Conservation (phyloP, 2,113 vertebrate genomes). For the Meriones unguiculatus region DNA sequence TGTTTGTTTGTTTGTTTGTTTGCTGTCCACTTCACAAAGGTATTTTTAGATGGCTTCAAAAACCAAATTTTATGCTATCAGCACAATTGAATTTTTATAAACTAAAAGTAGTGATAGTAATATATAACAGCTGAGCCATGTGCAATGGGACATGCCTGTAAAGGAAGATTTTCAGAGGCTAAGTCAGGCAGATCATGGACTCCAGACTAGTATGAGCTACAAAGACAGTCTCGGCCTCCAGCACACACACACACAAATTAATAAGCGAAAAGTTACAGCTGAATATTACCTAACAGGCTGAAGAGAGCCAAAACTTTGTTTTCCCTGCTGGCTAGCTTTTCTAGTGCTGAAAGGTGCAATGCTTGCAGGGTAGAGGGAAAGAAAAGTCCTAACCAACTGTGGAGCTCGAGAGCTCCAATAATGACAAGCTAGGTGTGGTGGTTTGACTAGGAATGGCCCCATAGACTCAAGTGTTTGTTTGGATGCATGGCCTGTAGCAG, state of each 20-base stretch:
- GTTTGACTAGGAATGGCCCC: too few relatives aligned
- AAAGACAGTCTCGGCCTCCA: background rate
- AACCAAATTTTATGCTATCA: constrained; percentile 75
- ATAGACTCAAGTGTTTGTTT: too few relatives aligned
- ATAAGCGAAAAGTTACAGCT: background rate
- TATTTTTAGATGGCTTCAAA: constrained; percentile 84
- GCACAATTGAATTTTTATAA: constrained; percentile 60
- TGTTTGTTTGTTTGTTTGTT: background rate
- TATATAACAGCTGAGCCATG: background rate
- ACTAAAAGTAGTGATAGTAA: constrained; percentile 39
- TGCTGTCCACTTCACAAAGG: constrained; percentile 85
- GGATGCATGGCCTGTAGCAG: too few relatives aligned
- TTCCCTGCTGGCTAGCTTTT: background rate
- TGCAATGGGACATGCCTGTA: background rate
- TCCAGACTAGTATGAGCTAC: background rate
- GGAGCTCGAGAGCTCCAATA: background rate
- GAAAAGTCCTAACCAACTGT: background rate
- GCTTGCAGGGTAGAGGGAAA: background rate
- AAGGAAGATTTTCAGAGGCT: background rate
- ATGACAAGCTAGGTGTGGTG: background rate
- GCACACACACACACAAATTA: background rate
- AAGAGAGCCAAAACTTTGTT: background rate
- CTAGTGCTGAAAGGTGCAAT: too few relatives aligned
- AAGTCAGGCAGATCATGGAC: background rate
- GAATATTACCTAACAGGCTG: background rate